Conservation (phyloP, 1,140 invertebrate genomes). For the Hestina assimilis region DNA sequence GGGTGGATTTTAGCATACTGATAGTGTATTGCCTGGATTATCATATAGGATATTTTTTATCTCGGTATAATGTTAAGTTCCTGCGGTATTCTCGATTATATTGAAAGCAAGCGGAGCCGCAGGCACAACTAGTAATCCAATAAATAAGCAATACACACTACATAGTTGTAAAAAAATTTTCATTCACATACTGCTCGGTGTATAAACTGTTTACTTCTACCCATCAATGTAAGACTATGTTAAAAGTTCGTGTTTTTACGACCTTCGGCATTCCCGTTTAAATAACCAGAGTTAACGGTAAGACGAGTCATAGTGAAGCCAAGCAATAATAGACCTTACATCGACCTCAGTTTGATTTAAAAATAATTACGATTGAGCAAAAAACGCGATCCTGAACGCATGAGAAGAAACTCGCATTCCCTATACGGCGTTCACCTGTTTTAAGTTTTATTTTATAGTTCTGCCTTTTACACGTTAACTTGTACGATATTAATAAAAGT, state of each 20-base stretch:
- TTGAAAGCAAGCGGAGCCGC: too few relatives aligned
- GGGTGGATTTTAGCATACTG: too few relatives aligned
- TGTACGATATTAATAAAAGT: constrained; percentile 11
- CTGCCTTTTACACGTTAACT: not conserved
- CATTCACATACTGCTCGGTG: too few relatives aligned
- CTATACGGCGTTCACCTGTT: constrained; percentile 3
- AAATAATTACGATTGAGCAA: constrained; percentile 16
- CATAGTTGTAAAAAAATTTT: too few relatives aligned
- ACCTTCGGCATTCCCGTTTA: constrained; percentile 19
- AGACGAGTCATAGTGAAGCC: constrained; percentile 1
- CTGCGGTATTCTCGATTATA: too few relatives aligned
- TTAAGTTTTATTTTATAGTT: constrained; percentile 10
- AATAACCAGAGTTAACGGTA: constrained; percentile 18
- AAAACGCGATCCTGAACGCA: constrained; percentile 5
- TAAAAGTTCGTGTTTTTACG: constrained; percentile 21
- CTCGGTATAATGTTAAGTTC: too few relatives aligned
- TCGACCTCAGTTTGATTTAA: constrained; percentile 12
- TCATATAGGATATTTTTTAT: too few relatives aligned
- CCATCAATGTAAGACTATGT: constrained; percentile 13
- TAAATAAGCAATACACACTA: too few relatives aligned
- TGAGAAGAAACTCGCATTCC: constrained; percentile 9
- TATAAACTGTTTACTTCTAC: not conserved
- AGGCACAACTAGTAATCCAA: too few relatives aligned
- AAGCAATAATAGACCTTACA: constrained; percentile 4
- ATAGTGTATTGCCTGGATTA: too few relatives aligned